Percentiles rank a stretch among this genome's conserved stretches.
Evolutionary conservation across 2,113 vertebrate genomes (phyloP).

Genomic region (Amblyopsis rosae): DNA sequence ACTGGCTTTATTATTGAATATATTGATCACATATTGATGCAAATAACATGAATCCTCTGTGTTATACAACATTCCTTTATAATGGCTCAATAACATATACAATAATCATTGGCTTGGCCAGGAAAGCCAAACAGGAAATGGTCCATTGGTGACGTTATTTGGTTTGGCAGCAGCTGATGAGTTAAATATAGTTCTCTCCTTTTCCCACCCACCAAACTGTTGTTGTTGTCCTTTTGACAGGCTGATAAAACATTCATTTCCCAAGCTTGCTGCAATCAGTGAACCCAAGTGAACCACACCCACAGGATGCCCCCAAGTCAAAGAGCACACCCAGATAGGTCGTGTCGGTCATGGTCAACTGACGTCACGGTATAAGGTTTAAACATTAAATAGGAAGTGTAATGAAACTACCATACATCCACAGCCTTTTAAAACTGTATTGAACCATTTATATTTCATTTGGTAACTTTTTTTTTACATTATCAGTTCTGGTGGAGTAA

Average conservation of each 20-base stretch:
- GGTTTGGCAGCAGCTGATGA: conserved; percentile 53
- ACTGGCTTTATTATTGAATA: too few species aligned
- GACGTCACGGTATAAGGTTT: conserved; percentile 40
- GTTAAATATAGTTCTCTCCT: conserved; percentile 64
- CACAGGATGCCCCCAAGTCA: conserved; percentile 44
- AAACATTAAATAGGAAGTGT: conserved; percentile 22
- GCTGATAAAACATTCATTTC: conserved; percentile 77
- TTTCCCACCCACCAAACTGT: conserved; percentile 40
- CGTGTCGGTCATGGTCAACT: conserved; percentile 43
- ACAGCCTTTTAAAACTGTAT: neutral
- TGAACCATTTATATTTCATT: too few species aligned
- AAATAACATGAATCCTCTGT: neutral
- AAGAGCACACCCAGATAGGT: conserved; percentile 25
- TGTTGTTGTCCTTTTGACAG: conserved; percentile 46
- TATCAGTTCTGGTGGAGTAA: neutral
- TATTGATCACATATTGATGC: too few species aligned
- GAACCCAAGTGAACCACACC: conserved; percentile 55
- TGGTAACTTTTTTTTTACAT: neutral
- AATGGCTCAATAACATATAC: conserved; percentile 14
- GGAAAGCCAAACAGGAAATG: conserved; percentile 50
- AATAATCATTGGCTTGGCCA: conserved; percentile 29
- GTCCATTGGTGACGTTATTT: conserved; percentile 48
- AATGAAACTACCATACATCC: neutral
- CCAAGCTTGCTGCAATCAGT: conserved; percentile 53
- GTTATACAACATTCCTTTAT: conserved; percentile 8